Conservation (phyloP, 1,140 invertebrate species). For the Nephila pilipes region DNA sequence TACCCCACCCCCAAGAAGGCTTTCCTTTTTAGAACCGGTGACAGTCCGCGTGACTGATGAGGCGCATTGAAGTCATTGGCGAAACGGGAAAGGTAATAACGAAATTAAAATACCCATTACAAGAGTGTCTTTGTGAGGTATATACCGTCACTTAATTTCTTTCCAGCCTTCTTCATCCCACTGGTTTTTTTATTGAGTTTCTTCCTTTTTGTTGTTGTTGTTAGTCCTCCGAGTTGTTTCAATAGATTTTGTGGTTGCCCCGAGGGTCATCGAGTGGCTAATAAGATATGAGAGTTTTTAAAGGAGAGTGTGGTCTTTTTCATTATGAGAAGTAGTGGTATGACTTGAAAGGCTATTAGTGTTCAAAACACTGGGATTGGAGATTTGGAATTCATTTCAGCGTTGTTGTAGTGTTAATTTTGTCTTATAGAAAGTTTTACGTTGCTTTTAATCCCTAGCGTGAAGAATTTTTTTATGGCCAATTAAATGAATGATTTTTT, state of each 20-base stretch:
- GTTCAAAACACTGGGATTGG: no score
- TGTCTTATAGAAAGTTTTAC: no score
- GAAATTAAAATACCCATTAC: constrained; percentile 61
- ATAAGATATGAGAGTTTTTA: not conserved
- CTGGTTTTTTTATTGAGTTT: not conserved
- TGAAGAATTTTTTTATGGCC: no score
- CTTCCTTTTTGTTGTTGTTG: not conserved
- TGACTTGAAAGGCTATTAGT: no score
- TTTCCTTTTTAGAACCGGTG: constrained; percentile 16
- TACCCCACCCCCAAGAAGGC: not conserved
- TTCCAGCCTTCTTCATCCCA: not conserved
- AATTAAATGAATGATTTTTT: no score
- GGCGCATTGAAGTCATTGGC: constrained; percentile 30
- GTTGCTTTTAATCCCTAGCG: no score
- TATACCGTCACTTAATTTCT: constrained; percentile 35
- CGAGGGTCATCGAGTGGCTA: not conserved
- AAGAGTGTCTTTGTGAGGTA: constrained; percentile 54
- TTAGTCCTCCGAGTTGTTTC: not conserved
- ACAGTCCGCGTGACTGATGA: constrained; percentile 52
- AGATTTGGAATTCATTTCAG: no score
- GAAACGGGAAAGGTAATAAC: constrained; percentile 50
- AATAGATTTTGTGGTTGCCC: constrained; percentile 16
- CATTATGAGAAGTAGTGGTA: no score
- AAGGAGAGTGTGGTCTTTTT: no score
- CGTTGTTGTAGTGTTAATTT: no score